Evolutionary conservation across 2,113 vertebrate species (phyloP).

Genomic region (Collichthys lucidus): DNA sequence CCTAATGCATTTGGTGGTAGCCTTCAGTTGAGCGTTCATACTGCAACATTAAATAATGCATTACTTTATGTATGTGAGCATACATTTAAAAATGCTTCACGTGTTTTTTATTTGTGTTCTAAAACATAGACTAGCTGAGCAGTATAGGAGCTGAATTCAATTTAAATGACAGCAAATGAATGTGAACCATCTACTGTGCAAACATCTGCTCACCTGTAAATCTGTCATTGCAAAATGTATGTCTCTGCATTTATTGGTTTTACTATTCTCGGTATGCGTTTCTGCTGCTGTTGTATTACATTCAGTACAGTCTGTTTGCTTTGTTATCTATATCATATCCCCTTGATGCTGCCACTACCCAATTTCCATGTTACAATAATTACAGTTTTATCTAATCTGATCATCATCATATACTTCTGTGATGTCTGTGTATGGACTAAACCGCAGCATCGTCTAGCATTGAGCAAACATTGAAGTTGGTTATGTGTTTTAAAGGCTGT

Average conservation of each 20-base stretch:
- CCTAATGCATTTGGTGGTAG: neutral
- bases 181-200: neutral
- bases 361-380: constrained; percentile 17
- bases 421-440: neutral
- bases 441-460: neutral
- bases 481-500: neutral
- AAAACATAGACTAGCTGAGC: neutral
- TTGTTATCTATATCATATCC: constrained; percentile 34
- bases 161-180: neutral
- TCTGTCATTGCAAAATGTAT: constrained; percentile 20
- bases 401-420: constrained; percentile 2
- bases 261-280: constrained; percentile 4
- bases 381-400: constrained; percentile 45
- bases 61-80: neutral
- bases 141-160: neutral
- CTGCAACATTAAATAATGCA: constrained; percentile 1
- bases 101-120: neutral
- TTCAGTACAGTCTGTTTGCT: constrained; percentile 25
- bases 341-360: neutral
- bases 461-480: neutral
- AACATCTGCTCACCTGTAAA: constrained; percentile 32
- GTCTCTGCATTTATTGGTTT: constrained; percentile 33
- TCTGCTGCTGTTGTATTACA: constrained; percentile 25
- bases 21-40: neutral
- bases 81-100: neutral